These are phyloP conservation scores for Oligia strigilis DNA, from an alignment of 2,888 invertebrate species.

Conservation along the genomic window DNA sequence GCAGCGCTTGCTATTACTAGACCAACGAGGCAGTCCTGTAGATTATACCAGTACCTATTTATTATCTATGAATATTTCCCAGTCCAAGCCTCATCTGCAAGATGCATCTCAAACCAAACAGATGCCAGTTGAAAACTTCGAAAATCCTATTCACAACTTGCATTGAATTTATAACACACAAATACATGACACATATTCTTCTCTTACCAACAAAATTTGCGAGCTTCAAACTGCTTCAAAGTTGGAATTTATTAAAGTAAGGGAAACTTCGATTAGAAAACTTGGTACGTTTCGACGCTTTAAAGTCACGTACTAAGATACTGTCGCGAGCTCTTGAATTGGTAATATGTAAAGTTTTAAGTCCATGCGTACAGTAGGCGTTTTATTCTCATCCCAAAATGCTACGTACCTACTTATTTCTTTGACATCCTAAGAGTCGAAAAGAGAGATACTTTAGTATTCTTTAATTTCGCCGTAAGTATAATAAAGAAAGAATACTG, in stretches of 20 bases:
- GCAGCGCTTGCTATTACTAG: no score
- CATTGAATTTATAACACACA: constrained; percentile 22
- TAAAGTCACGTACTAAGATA: constrained; percentile 18
- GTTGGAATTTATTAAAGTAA: constrained; percentile 35
- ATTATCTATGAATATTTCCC: neutral
- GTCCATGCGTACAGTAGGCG: constrained; percentile 12
- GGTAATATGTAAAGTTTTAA: constrained; percentile 46
- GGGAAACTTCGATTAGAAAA: constrained; percentile 48
- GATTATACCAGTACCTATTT: neutral
- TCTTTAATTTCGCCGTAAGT: neutral
- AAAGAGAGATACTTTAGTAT: neutral
- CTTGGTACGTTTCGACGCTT: constrained; percentile 42
- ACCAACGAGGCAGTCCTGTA: no score
- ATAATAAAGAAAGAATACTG: neutral
- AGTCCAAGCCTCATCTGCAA: neutral
- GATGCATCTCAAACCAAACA: constrained; percentile 1
- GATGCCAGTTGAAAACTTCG: neutral
- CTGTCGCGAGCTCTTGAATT: constrained; percentile 30
- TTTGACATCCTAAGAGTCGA: neutral
- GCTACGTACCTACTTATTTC: neutral
- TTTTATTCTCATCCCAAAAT: constrained; percentile 9
- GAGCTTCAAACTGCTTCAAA: constrained; percentile 15
- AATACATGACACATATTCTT: constrained; percentile 16
- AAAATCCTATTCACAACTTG: constrained; percentile 28
- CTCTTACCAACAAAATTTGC: constrained; percentile 1